These are phyloP conservation scores for Ascaphus truei DNA, from an alignment of 2,113 vertebrate species.

Conservation along the genomic window DNA sequence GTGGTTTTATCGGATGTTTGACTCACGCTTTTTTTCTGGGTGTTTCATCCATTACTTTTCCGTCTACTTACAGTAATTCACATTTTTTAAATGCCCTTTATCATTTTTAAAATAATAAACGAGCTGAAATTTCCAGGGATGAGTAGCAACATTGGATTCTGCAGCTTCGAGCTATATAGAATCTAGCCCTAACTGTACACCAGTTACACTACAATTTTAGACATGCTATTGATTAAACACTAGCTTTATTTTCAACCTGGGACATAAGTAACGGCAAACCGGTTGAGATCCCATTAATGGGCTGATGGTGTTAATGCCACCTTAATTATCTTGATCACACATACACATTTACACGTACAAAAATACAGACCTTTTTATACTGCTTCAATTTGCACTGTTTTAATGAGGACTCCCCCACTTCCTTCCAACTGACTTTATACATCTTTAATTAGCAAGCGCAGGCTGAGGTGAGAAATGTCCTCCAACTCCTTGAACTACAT, in stretches of 20 bases:
- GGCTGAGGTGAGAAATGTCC: background rate
- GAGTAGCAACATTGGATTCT: too few species aligned
- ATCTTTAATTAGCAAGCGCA: background rate
- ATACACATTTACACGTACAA: conserved; percentile 5
- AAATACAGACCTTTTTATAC: background rate
- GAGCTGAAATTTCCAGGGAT: too few species aligned
- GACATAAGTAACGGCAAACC: background rate
- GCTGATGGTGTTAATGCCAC: background rate
- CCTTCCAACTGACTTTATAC: background rate
- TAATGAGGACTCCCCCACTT: conserved; percentile 9
- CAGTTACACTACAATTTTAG: too few species aligned
- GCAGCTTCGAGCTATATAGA: too few species aligned
- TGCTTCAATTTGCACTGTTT: conserved; percentile 24
- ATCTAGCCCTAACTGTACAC: too few species aligned
- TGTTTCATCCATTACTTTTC: too few species aligned
- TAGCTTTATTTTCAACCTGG: background rate
- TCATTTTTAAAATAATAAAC: too few species aligned
- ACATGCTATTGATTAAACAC: background rate
- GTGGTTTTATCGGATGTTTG: too few species aligned
- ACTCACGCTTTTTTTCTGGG: too few species aligned
- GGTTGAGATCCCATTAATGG: background rate
- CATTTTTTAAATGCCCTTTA: too few species aligned
- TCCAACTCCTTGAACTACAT: background rate
- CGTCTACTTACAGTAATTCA: too few species aligned
- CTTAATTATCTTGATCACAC: background rate